These are phyloP conservation scores for Sardina pilchardus DNA, from an alignment of 2,113 vertebrate genomes.

Conservation along the genomic window DNA sequence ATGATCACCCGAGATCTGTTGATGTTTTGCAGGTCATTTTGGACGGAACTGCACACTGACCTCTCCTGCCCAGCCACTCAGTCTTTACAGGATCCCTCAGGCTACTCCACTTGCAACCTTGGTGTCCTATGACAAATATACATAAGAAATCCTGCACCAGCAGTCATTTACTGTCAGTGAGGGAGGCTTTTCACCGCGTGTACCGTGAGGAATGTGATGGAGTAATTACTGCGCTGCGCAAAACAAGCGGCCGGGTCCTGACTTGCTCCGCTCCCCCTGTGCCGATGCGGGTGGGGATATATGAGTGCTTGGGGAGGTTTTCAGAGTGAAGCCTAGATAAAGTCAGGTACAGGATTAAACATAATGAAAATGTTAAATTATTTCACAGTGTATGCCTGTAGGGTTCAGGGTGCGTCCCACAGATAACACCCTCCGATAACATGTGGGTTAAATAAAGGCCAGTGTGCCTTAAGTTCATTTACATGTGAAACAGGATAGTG, in stretches of 20 bases:
- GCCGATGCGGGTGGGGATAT: background rate
- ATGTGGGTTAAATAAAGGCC: conserved; percentile 11
- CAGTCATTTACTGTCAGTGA: background rate
- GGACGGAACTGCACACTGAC: background rate
- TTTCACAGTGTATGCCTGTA: too few relatives aligned
- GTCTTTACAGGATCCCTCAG: background rate
- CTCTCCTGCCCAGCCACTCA: background rate
- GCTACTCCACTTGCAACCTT: background rate
- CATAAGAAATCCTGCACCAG: background rate
- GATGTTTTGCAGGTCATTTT: background rate
- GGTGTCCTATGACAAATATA: background rate
- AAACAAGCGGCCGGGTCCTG: background rate
- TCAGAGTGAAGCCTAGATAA: background rate
- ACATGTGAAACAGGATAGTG: background rate
- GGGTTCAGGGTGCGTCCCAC: background rate
- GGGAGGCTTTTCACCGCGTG: background rate
- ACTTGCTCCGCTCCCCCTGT: background rate
- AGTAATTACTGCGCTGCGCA: background rate
- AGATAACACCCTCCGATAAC: background rate
- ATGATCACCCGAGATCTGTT: background rate
- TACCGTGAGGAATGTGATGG: background rate
- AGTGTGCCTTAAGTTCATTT: background rate
- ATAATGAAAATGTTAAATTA: too few relatives aligned
- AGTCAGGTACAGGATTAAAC: background rate
- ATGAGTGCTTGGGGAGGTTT: background rate